Evolutionary conservation across 2,113 vertebrate species (phyloP), one percentile per base, ranked within the genome.

Genomic region (Aptenodytes patagonicus): DNA sequence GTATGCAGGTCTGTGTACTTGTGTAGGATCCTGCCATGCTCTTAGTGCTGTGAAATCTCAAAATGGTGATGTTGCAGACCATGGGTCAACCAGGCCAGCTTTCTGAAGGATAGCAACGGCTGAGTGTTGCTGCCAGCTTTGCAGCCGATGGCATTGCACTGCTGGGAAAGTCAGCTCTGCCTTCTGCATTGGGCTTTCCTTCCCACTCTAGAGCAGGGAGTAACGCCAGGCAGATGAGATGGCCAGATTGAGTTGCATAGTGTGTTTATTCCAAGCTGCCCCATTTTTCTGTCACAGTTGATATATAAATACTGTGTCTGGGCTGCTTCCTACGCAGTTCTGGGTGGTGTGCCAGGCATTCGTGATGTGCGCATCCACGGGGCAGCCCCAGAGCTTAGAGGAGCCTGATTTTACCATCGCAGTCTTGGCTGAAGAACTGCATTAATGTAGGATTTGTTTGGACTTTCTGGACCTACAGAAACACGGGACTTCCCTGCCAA

Each of bases 241-340:
- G 52, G 44, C 69, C 89, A 89, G 61, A 79, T 28, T 82, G 83
- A 94, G 62, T 61, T 10, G 18, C 55, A 82, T 36, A 52, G 70
- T 66, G 83, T 87, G 84, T 89, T 94, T 94, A 82, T 93, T 93
- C 65, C 89, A 93, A 94, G 78, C 61, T 96, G 93, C 81, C 87
- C 94, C 89, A 76, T 94, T 95, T 94, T 88, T 49, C 87, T 93
- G 82, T 95, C 91, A 87, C 93, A 84, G 71, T 76, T 82, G 54
- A 44, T 89, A 18, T 82, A 95, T 92, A 86, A 90, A 71, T 95
- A 69, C 69, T 82, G 80, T 44, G 44, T 89, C 89, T 69, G 69
- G 29, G 91, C 73, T 79, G 81, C 89, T 95, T 92, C 83, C 93
- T 87, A 49, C 1, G 0, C 81, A 76, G 52, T 51, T 81, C 89